Base-by-base conservation (phyloP, 2,888 invertebrate genomes). In the Chrysina gloriosa region DNA sequence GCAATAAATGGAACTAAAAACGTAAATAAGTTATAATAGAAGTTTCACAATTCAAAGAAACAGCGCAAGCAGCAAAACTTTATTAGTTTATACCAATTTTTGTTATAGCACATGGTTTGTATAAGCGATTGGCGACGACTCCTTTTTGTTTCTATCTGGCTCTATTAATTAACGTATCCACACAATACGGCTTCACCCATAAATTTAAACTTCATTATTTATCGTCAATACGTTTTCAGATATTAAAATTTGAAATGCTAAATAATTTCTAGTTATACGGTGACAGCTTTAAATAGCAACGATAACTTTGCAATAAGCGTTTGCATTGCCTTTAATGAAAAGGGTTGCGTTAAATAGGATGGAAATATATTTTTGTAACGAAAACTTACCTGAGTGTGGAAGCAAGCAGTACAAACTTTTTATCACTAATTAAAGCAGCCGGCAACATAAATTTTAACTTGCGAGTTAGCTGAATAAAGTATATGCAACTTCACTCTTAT, bases 331-430 rank as follows among this genome's bases (percentile, higher is more conserved):
- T 52, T 31, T 54, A 54, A 54, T 54, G 34, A 34, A 54, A 34
- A 54, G 36, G 36, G 54, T 54, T 54, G 4, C n/a, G 34, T 34
- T 54, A 34, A 54, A 34, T 34, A 54, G 16, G 34, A 21, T 19
- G 54, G 16, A 34, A 34, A 54, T 54, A 54, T 36, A 16, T 31
- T 31, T 50, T 16, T 54, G 7, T 29, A 54, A 31, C 34, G 19
- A 31, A 31, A 31, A 54, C 34, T 29, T 54, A 31, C 52, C 31
- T 54, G 16, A 54, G 29, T 34, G 16, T 11, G 52, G 14, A 29
- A 52, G 31, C 52, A 54, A 54, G 34, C 52, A 16, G 19, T 31
- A 54, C 31, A 16, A 31, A 54, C 31, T 21, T 54, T 34, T 54
- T 54, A 54, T 34, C 34, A 16, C 3, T 34, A 34, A 54, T 54